A percentile compares a stretch with the other conserved stretches of the same genome.
phyloP scores from a whole-genome alignment of 2,797 vertebrate genomes.

The Crypturellus tataupa region DNA sequence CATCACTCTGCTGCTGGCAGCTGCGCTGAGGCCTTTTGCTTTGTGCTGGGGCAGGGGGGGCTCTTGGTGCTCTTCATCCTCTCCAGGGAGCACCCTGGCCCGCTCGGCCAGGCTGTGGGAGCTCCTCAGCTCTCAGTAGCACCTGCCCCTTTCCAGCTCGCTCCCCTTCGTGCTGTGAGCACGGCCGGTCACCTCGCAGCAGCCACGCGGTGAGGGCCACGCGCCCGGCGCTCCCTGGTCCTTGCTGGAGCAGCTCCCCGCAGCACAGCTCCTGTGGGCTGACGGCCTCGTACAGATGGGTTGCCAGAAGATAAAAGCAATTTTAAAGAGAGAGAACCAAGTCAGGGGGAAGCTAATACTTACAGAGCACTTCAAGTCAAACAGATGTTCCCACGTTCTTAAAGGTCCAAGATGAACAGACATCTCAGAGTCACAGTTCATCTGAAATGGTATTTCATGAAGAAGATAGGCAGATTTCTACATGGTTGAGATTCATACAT shows the following conservation, averaged over 20 bases:
- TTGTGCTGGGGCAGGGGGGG: not conserved
- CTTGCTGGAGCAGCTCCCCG: not conserved
- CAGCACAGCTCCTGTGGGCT: not conserved
- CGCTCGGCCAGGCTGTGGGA: not conserved
- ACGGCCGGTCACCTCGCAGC: too few species aligned
- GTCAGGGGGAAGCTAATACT: not conserved
- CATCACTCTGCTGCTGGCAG: not conserved
- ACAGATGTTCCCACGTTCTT: not conserved
- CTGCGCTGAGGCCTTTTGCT: not conserved
- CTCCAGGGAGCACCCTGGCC: not conserved
- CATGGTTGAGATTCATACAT: not conserved
- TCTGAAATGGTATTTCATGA: not conserved
- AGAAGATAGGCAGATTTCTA: not conserved
- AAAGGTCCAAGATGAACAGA: not conserved
- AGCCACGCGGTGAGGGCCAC: not conserved
- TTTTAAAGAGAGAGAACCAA: not conserved
- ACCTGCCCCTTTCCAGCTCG: not conserved
- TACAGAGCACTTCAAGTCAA: not conserved
- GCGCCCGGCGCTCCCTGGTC: not conserved
- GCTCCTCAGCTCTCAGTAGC: not conserved
- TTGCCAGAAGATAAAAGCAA: not conserved
- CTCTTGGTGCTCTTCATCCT: not conserved
- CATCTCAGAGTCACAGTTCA: not conserved
- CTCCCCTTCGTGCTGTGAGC: not conserved
- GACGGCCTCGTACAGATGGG: not conserved